Evolutionary conservation across 2,113 vertebrate genomes (phyloP).

Genomic region (Strix aluco): DNA sequence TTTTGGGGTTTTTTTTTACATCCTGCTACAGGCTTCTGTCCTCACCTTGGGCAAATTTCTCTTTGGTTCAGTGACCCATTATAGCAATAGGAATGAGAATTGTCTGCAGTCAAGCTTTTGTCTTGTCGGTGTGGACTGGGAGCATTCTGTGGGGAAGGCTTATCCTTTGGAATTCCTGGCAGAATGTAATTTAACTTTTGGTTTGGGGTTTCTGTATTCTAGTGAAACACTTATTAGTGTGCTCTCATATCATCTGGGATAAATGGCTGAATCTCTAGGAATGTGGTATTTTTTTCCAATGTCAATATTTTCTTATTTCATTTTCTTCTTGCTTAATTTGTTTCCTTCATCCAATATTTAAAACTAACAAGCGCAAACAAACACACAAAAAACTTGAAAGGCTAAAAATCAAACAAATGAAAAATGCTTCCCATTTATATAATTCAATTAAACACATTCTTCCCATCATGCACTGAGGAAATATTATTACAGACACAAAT

Average conservation of each 20-base stretch:
- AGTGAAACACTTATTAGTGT: neutral
- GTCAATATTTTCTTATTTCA: neutral
- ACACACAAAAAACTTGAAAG: neutral
- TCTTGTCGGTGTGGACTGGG: neutral
- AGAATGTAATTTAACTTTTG: neutral
- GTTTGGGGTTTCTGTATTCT: neutral
- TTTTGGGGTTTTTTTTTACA: no score
- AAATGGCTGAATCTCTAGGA: neutral
- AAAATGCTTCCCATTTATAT: neutral
- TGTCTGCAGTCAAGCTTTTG: neutral
- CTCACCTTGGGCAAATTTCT: neutral
- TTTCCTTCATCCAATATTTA: slow-evolving; percentile 31
- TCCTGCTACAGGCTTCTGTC: neutral
- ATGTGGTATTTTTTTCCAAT: neutral
- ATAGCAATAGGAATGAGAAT: neutral
- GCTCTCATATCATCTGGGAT: neutral
- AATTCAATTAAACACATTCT: slow-evolving; percentile 18
- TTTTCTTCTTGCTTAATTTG: neutral
- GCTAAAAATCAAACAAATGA: neutral
- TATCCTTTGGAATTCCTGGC: neutral
- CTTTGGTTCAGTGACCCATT: neutral
- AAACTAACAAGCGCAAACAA: neutral
- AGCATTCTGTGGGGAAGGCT: neutral
- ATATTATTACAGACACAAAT: slow-evolving; percentile 20
- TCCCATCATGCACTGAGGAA: neutral